A percentile compares a stretch with the other conserved stretches of the same genome.
Conservation (phyloP, 1,140 invertebrate species). For the Microplitis demolitor region DNA sequence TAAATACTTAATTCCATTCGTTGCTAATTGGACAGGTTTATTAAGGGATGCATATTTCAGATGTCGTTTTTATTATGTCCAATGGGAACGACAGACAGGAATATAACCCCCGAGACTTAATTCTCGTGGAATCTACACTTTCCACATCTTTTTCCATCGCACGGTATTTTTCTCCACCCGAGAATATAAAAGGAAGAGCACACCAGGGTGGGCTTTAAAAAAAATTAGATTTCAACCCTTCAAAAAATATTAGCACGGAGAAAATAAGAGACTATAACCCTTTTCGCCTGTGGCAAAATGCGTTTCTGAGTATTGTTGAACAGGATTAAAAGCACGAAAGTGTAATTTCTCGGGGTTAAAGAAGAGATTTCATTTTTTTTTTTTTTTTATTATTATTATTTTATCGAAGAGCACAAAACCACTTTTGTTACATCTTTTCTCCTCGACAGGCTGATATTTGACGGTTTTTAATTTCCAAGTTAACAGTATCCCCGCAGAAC, state of each 20-base stretch:
- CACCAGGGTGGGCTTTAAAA: constrained; percentile 32
- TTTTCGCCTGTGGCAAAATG: constrained; percentile 37
- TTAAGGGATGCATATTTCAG: constrained; percentile 63
- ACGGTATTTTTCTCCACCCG: neutral
- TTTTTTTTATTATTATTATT: constrained; percentile 10
- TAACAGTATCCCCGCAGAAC: neutral
- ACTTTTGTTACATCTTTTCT: neutral
- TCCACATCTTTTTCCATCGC: constrained; percentile 8
- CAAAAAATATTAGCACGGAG: constrained; percentile 53
- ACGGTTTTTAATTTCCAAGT: neutral
- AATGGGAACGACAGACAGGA: constrained; percentile 40
- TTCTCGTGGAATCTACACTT: neutral
- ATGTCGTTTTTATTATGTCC: constrained; percentile 60
- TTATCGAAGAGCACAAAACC: constrained; percentile 23
- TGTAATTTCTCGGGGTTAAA: constrained; percentile 50
- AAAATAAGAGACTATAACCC: constrained; percentile 39
- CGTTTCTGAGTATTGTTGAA: constrained; percentile 45
- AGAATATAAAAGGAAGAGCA: neutral
- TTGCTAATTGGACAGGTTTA: constrained; percentile 61
- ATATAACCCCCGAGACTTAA: neutral
- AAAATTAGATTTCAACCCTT: constrained; percentile 59
- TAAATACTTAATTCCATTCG: constrained; percentile 61
- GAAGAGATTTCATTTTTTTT: constrained; percentile 28
- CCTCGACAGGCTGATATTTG: too few species aligned
- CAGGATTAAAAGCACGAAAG: constrained; percentile 55